These are phyloP conservation scores for Plutella xylostella DNA, from an alignment of 2,888 invertebrate genomes.

Conservation along the genomic window DNA sequence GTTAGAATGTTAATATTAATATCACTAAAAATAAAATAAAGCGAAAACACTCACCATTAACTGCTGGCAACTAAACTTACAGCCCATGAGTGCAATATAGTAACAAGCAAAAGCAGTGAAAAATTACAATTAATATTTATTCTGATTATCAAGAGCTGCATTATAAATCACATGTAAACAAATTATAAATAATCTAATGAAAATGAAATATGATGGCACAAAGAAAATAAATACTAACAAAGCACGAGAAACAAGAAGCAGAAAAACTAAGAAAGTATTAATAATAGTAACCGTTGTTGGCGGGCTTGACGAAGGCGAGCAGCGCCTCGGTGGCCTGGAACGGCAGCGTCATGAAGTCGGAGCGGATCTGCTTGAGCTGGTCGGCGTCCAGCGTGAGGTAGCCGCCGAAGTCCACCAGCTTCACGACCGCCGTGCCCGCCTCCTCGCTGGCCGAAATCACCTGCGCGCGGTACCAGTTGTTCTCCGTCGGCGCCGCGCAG, in stretches of 20 bases:
- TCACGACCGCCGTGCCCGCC: conserved; percentile 81
- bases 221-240: not conserved
- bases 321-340: conserved; percentile 98
- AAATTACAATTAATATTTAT: no score
- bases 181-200: no score
- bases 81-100: no score
- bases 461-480: conserved; percentile 92
- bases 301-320: conserved; percentile 88
- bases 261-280: conserved; percentile 15
- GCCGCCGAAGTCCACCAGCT: conserved; percentile 96
- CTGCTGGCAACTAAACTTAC: no score
- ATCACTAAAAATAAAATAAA: no score
- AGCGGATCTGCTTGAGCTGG: conserved; percentile 90
- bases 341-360: conserved; percentile 93
- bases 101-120: no score
- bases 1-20: no score
- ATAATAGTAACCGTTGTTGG: conserved; percentile 75
- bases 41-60: no score
- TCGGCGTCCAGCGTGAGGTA: conserved; percentile 83
- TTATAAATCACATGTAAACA: no score
- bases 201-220: no score
- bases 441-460: conserved; percentile 78
- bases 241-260: not conserved
- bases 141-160: no score
- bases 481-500: conserved; percentile 86